A percentile compares a stretch with the other conserved stretches of the same genome.
These are phyloP conservation scores for Rousettus madagascariensis DNA, from an alignment of 2,797 vertebrate genomes.

Conservation along the genomic window DNA sequence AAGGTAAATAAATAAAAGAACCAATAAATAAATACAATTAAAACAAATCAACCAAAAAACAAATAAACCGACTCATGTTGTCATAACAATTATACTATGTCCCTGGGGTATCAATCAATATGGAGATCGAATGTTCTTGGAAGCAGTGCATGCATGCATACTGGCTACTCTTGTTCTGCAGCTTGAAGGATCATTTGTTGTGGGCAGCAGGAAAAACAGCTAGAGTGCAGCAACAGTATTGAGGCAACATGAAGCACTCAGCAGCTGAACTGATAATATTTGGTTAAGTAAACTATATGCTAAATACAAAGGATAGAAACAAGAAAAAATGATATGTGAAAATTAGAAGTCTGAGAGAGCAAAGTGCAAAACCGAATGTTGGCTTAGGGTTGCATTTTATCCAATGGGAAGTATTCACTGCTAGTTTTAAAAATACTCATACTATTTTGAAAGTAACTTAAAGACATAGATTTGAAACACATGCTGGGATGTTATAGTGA, in stretches of 20 bases:
- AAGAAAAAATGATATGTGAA: neutral
- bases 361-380: neutral
- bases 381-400: neutral
- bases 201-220: neutral
- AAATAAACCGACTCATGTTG: neutral
- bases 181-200: constrained; percentile 1
- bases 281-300: neutral
- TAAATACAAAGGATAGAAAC: constrained; percentile 1
- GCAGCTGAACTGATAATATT: neutral
- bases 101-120: neutral
- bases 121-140: neutral
- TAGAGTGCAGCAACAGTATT: neutral
- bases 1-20: constrained; percentile 33
- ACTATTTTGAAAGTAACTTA: neutral
- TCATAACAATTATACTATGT: neutral
- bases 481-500: neutral
- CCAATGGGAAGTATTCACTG: neutral
- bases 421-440: neutral
- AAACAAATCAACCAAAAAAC: constrained; percentile 22
- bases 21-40: neutral
- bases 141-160: neutral
- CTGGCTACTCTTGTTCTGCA: neutral
- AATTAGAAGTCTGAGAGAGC: neutral
- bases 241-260: neutral
- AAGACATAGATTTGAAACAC: constrained; percentile 12